Conservation (phyloP, 2,888 invertebrate genomes). For the Leucozona laternaria region DNA sequence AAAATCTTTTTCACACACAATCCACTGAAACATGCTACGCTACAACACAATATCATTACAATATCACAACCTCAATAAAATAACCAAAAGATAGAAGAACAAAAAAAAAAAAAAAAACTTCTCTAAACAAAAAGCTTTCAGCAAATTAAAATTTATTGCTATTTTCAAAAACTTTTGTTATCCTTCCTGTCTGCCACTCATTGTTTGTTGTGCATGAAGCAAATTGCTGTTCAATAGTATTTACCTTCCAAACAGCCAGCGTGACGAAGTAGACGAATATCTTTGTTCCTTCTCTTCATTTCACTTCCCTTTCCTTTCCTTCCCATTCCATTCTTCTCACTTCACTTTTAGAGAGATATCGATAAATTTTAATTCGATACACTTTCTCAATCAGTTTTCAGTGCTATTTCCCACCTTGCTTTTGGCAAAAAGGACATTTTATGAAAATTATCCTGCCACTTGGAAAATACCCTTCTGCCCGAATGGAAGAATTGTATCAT, state of each 20-base stretch:
- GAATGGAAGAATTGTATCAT: neutral
- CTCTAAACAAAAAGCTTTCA: conserved; percentile 61
- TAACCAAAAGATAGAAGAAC: neutral
- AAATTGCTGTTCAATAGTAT: conserved; percentile 31
- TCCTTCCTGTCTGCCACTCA: conserved; percentile 40
- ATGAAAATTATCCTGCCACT: conserved; percentile 62
- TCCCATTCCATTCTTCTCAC: neutral
- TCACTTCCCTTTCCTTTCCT: no score
- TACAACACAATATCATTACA: neutral
- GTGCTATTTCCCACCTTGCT: conserved; percentile 23
- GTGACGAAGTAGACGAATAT: neutral
- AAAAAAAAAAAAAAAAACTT: conserved; percentile 5
- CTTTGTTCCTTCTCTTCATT: neutral
- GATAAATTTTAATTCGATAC: conserved; percentile 65
- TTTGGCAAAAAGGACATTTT: conserved; percentile 36
- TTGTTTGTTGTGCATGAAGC: conserved; percentile 11
- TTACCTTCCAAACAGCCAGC: conserved; percentile 17
- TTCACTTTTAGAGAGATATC: conserved; percentile 1
- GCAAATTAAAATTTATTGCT: conserved; percentile 68
- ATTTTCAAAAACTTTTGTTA: conserved; percentile 42
- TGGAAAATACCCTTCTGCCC: conserved; percentile 20
- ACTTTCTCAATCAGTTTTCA: conserved; percentile 38
- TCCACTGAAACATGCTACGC: neutral
- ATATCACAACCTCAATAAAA: neutral
- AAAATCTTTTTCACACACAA: neutral